Base-by-base conservation (phyloP, 2,797 vertebrate species). In the Mus spretus region DNA sequence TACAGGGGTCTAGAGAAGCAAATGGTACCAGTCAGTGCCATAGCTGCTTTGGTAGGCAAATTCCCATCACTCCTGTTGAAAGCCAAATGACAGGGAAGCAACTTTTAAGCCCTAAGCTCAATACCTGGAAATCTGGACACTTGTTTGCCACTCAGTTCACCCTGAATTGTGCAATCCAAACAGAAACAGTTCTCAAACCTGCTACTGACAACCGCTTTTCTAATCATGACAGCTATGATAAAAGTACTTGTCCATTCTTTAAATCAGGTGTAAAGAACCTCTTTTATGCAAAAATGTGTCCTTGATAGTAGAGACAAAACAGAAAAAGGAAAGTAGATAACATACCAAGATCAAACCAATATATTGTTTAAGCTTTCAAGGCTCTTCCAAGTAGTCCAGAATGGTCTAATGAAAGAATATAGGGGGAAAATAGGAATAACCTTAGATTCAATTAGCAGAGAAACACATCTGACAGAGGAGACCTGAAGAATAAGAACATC, bases 221-320 rank as follows among this genome's bases (percentile, higher is more conserved):
- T 37, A 90, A 96, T 72, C 15, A 53, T 81, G 47, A 72, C 47
- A 95, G 79, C 59, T 53, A 55, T 47, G 93, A 57, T 84, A 53
- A 93, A 94, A 96, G 72, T 67, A 83, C 79, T 17, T 84, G 17
- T 74, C 79, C 61, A 78, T 81, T 91, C 87, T 86, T 87, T 34
- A 87, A 95, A 65, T 47, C 24, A n/a, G 2, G 0, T 28, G 50
- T 81, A 88, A 59, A 93, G 93, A 81, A 72, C 1, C 6, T 55
- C 55, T 55, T 55, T 55, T 15, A 55, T 55, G n/a, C 57, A 85
- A 94, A 78, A 19, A 53, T 37, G 55, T 86, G 4, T 89, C 2
- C 59, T 82, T 77, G 65, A 55, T 24, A 84, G 34, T 47, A 57
- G 34, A 85, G 24, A 89, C 7, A 20, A 70, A 75, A 89, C 50